phyloP scores from a whole-genome alignment of 2,113 vertebrate species.

The Arvicanthis niloticus region DNA sequence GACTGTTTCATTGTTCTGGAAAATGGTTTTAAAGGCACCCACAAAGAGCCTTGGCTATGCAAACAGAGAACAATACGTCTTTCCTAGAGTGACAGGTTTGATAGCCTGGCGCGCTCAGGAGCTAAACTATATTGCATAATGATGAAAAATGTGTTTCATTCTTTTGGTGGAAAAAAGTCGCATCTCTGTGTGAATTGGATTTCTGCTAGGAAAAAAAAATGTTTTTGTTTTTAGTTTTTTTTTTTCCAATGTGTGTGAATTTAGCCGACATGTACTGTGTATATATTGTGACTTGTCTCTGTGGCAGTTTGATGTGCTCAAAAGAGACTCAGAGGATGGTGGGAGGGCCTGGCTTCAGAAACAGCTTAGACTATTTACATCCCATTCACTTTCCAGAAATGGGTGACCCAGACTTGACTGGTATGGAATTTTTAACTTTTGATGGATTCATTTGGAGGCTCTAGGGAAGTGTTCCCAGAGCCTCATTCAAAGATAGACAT shows the following conservation, averaged over 20 bases:
- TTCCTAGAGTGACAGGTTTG: conserved; percentile 51
- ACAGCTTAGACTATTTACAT: background rate
- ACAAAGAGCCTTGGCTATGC: conserved; percentile 53
- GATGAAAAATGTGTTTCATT: conserved; percentile 37
- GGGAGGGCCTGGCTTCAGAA: background rate
- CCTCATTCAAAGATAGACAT: background rate
- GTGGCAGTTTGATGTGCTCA: background rate
- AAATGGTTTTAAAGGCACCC: background rate
- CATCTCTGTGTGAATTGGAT: conserved; percentile 20
- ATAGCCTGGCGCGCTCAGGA: conserved; percentile 14
- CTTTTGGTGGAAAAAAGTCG: conserved; percentile 16
- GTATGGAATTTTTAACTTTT: conserved; percentile 49
- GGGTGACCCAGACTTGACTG: conserved; percentile 3
- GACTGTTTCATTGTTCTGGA: conserved; percentile 35
- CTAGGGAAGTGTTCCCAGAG: conserved; percentile 33
- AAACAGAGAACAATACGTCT: conserved; percentile 32
- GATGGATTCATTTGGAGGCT: conserved; percentile 33
- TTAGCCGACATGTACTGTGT: background rate
- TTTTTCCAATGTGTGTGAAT: background rate
- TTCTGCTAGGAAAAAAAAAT: conserved; percentile 26
- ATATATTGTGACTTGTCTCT: background rate
- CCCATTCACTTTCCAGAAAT: conserved; percentile 37
- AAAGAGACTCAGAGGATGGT: background rate
- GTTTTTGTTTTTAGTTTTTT: background rate
- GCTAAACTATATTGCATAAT: conserved; percentile 32